Conservation (phyloP, 2,888 invertebrate genomes). For the Craniophora ligustri region DNA sequence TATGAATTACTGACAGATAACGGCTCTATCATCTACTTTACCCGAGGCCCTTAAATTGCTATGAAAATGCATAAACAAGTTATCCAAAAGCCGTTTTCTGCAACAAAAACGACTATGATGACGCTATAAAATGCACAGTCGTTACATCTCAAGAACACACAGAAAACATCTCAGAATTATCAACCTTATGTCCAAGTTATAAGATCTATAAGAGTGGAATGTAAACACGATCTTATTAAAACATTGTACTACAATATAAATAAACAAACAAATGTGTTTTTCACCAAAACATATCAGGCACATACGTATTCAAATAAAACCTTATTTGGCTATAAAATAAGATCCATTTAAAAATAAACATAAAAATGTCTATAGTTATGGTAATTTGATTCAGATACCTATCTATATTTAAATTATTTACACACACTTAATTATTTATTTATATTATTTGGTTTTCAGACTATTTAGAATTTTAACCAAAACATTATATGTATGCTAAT, state of each 20-base stretch:
- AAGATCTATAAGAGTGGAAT: background rate
- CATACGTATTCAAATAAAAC: conserved; percentile 22
- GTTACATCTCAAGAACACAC: background rate
- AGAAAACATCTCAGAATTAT: background rate
- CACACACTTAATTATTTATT: too few relatives aligned
- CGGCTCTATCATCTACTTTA: background rate
- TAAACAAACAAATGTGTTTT: conserved; percentile 26
- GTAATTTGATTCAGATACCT: conserved; percentile 38
- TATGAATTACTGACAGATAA: conserved; percentile 8
- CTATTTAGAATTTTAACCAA: too few relatives aligned
- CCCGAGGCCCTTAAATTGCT: background rate
- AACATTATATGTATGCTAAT: too few relatives aligned
- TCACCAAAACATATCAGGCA: conserved; percentile 3
- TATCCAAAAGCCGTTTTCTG: conserved; percentile 15
- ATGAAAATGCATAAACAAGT: conserved; percentile 8
- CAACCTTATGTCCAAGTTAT: background rate
- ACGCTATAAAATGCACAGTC: background rate
- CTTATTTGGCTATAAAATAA: conserved; percentile 38
- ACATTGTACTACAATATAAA: conserved; percentile 17
- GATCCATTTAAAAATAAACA: conserved; percentile 9
- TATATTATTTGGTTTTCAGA: too few relatives aligned
- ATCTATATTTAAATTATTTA: conserved; percentile 10
- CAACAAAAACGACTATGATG: background rate
- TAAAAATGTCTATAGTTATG: conserved; percentile 22
- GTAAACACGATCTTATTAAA: background rate